Evolutionary conservation across 2,113 vertebrate species (phyloP).

Genomic region (Trichechus manatus): DNA sequence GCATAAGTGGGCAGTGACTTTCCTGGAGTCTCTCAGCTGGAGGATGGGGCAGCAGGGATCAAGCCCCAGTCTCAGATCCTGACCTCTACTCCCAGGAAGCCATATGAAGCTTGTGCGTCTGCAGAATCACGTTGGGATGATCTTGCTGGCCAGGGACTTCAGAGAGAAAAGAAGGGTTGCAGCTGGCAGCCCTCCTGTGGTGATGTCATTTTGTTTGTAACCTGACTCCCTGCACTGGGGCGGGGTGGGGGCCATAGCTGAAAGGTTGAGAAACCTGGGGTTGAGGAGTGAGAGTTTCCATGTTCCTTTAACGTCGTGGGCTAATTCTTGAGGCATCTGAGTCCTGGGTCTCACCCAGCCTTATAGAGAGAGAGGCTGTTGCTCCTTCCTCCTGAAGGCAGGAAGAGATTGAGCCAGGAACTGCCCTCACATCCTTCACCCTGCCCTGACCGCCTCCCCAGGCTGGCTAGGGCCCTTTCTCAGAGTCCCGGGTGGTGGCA

Average conservation of each 20-base stretch:
- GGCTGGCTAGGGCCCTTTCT: neutral
- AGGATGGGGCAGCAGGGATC: neutral
- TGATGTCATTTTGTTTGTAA: neutral
- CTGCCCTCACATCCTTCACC: neutral
- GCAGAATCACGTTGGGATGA: neutral
- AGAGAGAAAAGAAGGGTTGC: neutral
- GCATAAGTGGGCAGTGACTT: neutral
- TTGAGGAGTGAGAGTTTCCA: neutral
- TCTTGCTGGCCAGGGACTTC: neutral
- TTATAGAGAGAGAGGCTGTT: neutral
- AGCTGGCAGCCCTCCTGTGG: neutral
- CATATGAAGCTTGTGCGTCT: neutral
- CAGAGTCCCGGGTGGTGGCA: neutral
- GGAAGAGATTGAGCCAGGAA: neutral
- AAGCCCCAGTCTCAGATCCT: neutral
- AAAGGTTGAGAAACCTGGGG: neutral
- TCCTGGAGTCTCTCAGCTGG: neutral
- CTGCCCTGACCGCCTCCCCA: neutral
- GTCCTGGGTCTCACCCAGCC: neutral
- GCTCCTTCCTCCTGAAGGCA: neutral
- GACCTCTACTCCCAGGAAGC: neutral
- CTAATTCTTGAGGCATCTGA: neutral
- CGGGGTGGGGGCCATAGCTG: too few species aligned
- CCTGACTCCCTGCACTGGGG: neutral
- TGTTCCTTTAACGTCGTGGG: neutral